Evolutionary conservation across 2,797 vertebrate genomes (phyloP).

Genomic region (Dendrocincla tyrannina): DNA sequence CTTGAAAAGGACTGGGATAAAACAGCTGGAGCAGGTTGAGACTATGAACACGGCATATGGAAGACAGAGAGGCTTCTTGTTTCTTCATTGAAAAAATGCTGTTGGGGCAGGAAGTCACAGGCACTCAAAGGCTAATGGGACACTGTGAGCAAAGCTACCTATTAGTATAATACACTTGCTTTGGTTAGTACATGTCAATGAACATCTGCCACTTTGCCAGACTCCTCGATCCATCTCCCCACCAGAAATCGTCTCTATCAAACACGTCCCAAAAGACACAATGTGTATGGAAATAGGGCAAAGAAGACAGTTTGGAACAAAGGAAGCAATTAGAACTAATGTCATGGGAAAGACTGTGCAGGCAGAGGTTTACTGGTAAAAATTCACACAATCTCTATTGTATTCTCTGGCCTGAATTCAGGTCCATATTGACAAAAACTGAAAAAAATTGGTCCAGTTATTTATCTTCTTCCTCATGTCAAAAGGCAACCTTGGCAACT

Average conservation of each 20-base stretch:
- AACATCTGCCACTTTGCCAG: background rate
- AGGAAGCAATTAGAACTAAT: background rate
- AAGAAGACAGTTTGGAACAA: background rate
- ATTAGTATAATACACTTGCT: background rate
- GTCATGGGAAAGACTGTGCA: background rate
- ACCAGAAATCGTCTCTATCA: background rate
- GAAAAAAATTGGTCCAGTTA: background rate
- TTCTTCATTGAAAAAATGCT: background rate
- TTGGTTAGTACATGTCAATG: background rate
- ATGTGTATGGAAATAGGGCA: background rate
- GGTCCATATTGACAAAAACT: background rate
- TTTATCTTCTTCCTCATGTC: background rate
- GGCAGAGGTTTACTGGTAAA: background rate
- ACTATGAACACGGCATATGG: background rate
- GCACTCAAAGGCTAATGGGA: background rate
- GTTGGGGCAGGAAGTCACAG: background rate
- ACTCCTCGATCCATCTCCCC: background rate
- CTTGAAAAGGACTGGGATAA: background rate
- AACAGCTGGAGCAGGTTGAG: background rate
- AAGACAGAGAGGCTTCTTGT: background rate
- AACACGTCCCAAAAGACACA: accelerated
- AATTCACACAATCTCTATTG: background rate
- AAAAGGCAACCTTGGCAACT: background rate
- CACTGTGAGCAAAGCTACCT: background rate
- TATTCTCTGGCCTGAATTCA: background rate